These are phyloP conservation scores for Drosophila gunungcola DNA, from an alignment of 1,140 invertebrate genomes.

Conservation along the genomic window DNA sequence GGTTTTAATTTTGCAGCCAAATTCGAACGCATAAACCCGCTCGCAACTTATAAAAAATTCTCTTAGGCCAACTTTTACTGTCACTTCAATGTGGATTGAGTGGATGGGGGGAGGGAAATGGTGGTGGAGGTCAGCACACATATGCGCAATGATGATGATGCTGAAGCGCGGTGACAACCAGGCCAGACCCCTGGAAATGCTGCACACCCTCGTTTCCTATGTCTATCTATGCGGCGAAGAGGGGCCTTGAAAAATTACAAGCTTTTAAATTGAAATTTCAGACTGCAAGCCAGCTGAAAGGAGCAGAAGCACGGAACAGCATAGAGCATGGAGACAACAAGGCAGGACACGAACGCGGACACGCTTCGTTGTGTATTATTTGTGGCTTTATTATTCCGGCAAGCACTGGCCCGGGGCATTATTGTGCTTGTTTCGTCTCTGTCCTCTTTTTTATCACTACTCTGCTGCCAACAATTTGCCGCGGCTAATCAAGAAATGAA, in stretches of 20 bases:
- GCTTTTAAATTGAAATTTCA: constrained; percentile 70
- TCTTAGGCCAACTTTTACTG: constrained; percentile 33
- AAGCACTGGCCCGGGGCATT: constrained; percentile 32
- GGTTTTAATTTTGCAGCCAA: not conserved
- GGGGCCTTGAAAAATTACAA: constrained; percentile 62
- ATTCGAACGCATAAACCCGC: constrained; percentile 5
- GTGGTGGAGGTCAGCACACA: constrained; percentile 3
- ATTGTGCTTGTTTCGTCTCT: constrained; percentile 24
- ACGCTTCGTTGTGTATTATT: constrained; percentile 53
- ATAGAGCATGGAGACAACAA: constrained; percentile 25
- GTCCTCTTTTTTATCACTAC: constrained; percentile 5
- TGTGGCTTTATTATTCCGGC: constrained; percentile 59
- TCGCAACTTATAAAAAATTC: constrained; percentile 15
- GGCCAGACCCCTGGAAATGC: constrained; percentile 5
- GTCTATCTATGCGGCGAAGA: constrained; percentile 7
- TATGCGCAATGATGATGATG: constrained; percentile 26
- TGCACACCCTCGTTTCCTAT: not conserved
- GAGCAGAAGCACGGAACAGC: constrained; percentile 14
- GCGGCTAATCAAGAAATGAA: constrained; percentile 73
- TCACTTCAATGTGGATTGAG: constrained; percentile 31
- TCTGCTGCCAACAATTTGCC: constrained; percentile 37
- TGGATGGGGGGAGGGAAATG: not conserved
- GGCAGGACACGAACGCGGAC: constrained; percentile 32
- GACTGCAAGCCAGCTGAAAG: constrained; percentile 46
- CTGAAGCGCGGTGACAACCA: constrained; percentile 23